phyloP scores from a whole-genome alignment of 1,140 invertebrate species.

The Drosophila murphyi region DNA sequence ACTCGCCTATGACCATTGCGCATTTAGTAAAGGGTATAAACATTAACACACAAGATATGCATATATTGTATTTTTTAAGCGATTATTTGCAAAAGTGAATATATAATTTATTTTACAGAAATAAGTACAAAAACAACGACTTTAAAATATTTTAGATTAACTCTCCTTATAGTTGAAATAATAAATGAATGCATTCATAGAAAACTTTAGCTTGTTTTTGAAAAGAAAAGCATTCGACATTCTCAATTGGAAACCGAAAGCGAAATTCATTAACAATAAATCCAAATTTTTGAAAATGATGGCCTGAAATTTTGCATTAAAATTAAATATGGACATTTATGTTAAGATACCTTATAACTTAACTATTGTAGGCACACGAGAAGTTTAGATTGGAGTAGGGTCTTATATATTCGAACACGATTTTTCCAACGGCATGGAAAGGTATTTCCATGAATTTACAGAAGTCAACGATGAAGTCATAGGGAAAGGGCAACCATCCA shows the following conservation, averaged over 20 bases:
- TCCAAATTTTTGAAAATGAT: conserved; percentile 8
- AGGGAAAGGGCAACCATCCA: conserved; percentile 34
- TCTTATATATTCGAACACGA: background rate
- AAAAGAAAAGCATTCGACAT: conserved; percentile 20
- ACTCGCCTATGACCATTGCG: no score
- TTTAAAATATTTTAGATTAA: background rate
- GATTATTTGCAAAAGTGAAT: no score
- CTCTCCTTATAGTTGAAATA: conserved; percentile 9
- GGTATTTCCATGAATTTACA: background rate
- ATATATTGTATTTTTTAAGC: no score
- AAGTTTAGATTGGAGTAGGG: conserved; percentile 8
- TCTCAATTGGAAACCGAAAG: conserved; percentile 32
- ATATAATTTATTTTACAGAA: no score
- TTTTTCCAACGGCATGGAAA: background rate
- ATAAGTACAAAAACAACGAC: no score
- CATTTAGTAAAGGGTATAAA: no score
- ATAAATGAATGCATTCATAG: background rate
- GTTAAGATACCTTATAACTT: background rate
- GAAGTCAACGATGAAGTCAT: background rate
- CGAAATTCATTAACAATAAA: conserved; percentile 18
- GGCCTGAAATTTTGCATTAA: background rate
- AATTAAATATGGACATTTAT: background rate
- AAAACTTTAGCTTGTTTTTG: background rate
- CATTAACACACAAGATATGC: no score
- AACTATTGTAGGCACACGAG: conserved; percentile 19